Conservation (phyloP, 2,113 vertebrate genomes). For the Centropus bengalensis region DNA sequence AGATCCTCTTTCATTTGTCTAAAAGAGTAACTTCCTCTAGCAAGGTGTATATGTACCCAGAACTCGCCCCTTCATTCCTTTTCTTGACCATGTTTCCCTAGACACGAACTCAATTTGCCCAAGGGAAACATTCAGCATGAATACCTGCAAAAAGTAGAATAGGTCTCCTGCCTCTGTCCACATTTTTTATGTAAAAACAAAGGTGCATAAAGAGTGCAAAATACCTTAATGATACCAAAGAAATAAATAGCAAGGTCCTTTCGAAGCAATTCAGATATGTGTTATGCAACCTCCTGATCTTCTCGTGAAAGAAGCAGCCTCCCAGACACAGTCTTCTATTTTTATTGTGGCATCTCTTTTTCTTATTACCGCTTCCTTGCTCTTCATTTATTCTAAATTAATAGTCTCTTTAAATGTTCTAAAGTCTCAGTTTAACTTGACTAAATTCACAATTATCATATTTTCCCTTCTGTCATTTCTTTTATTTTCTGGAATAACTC, state of each 20-base stretch:
- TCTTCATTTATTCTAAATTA: background rate
- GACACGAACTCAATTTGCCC: background rate
- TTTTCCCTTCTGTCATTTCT: background rate
- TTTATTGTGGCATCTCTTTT: background rate
- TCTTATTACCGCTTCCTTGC: background rate
- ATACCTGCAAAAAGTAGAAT: background rate
- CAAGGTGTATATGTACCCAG: fast-evolving
- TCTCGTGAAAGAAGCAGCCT: background rate
- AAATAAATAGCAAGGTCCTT: background rate
- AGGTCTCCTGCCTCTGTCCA: background rate
- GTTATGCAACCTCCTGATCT: background rate
- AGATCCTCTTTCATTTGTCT: conserved; percentile 14
- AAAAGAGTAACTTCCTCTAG: conserved; percentile 1
- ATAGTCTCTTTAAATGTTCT: background rate
- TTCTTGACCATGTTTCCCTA: background rate
- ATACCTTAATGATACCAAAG: background rate
- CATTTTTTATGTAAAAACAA: background rate
- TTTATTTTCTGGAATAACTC: background rate
- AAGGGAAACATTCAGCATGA: background rate
- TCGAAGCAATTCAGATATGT: background rate
- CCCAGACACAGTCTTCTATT: background rate
- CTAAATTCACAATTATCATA: background rate
- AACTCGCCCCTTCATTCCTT: background rate
- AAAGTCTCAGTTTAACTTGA: background rate
- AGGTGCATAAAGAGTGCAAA: background rate